Percentiles rank a stretch among this genome's conserved stretches.
These are phyloP conservation scores for Dexiosoma caninum DNA, from an alignment of 2,888 invertebrate species.

Conservation along the genomic window DNA sequence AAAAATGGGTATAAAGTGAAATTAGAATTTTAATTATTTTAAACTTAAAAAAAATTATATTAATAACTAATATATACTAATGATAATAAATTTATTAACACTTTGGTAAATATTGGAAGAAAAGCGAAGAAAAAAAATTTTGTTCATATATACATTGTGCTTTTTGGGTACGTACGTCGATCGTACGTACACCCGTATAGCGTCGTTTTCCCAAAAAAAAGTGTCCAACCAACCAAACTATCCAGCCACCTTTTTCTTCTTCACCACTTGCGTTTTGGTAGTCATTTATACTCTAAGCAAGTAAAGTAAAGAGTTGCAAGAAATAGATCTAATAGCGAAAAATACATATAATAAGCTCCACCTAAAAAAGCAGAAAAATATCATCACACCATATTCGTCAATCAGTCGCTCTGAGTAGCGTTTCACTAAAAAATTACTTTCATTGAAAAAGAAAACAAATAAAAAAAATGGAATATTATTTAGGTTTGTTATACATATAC, in stretches of 20 bases:
- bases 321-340: constrained; percentile 52
- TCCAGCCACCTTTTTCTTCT: constrained; percentile 48
- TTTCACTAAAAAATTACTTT: background rate
- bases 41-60: background rate
- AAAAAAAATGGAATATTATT: constrained; percentile 72
- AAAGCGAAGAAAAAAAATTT: background rate
- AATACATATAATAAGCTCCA: constrained; percentile 51
- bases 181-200: constrained; percentile 60
- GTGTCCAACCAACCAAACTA: constrained; percentile 28
- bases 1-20: constrained; percentile 56
- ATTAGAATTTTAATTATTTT: constrained; percentile 20
- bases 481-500: too few relatives aligned
- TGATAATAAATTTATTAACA: too few relatives aligned
- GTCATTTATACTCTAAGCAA: constrained; percentile 25
- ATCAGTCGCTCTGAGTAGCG: constrained; percentile 15
- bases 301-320: constrained; percentile 48
- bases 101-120: background rate
- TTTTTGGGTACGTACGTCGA: constrained; percentile 61
- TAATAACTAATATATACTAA: too few relatives aligned
- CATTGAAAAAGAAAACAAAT: constrained; percentile 8
- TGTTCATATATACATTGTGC: background rate
- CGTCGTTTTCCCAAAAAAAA: constrained; percentile 38
- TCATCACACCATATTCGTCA: constrained; percentile 48
- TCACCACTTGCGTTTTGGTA: constrained; percentile 54
- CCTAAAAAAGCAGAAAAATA: constrained; percentile 54